A percentile compares a stretch with the other conserved stretches of the same genome.
phyloP scores from a whole-genome alignment of 2,797 vertebrate species.

The Rhinatrema bivittatum region DNA sequence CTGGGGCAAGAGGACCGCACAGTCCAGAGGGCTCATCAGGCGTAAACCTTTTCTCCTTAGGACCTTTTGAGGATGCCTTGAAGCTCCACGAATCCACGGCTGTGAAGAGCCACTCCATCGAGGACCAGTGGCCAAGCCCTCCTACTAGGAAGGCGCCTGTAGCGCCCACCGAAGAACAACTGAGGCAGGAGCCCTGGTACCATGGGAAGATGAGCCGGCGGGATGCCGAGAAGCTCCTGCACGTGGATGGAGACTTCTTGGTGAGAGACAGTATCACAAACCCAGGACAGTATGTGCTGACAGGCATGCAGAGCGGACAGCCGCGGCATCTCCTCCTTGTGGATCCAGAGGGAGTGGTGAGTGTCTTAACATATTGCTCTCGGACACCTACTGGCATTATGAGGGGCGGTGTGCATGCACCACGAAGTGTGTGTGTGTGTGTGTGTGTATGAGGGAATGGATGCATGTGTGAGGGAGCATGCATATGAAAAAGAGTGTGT shows the following conservation, averaged over 20 bases:
- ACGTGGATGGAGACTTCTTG: slow-evolving; percentile 84
- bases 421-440: too few relatives aligned
- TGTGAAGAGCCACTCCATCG: slow-evolving; percentile 38
- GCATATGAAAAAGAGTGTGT: too few relatives aligned
- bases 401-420: too few relatives aligned
- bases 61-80: slow-evolving; percentile 90
- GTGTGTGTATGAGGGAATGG: too few relatives aligned
- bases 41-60: slow-evolving; percentile 42
- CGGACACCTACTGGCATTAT: too few relatives aligned
- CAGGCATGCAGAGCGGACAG: slow-evolving; percentile 86
- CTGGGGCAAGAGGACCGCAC: too few relatives aligned
- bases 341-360: slow-evolving; percentile 95
- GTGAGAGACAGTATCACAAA: slow-evolving; percentile 92
- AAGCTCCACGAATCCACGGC: slow-evolving; percentile 75
- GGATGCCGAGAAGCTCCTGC: slow-evolving; percentile 81
- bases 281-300: slow-evolving; percentile 91
- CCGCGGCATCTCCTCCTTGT: slow-evolving; percentile 92
- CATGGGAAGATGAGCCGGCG: slow-evolving; percentile 89
- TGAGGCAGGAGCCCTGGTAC: slow-evolving; percentile 85
- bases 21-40: too few relatives aligned
- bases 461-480: too few relatives aligned
- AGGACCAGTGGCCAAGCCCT: slow-evolving; percentile 89
- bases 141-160: slow-evolving; percentile 81
- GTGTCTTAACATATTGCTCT: too few relatives aligned
- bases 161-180: slow-evolving; percentile 90